phyloP scores from a whole-genome alignment of 1,140 invertebrate species.

The Laupala kohalensis region DNA sequence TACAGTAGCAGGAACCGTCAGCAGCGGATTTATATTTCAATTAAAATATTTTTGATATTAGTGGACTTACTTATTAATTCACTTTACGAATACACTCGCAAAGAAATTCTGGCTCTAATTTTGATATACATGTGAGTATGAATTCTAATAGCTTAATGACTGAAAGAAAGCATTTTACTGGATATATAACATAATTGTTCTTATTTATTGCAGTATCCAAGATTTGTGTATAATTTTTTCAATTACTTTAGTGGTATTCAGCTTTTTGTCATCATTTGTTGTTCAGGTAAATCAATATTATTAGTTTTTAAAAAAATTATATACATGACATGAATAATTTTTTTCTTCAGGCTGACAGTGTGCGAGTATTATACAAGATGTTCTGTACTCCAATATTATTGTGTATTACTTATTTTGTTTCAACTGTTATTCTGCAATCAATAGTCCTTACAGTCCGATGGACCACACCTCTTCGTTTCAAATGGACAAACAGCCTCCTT shows the following conservation, averaged over 20 bases:
- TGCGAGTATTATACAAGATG: conserved; percentile 47
- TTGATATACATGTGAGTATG: not conserved
- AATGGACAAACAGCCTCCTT: conserved; percentile 41
- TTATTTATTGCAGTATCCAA: conserved; percentile 40
- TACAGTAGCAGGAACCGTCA: not conserved
- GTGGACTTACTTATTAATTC: not conserved
- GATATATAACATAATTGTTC: not conserved
- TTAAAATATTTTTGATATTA: not conserved
- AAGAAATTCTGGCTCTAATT: not conserved
- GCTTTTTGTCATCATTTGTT: conserved; percentile 56
- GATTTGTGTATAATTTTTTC: conserved; percentile 51
- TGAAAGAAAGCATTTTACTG: not conserved
- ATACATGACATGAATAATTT: conserved; percentile 12
- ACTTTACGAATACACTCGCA: not conserved
- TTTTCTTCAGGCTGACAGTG: conserved; percentile 42
- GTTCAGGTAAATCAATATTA: conserved; percentile 41
- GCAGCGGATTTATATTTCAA: not conserved
- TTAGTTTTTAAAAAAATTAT: not conserved
- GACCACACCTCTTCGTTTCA: conserved; percentile 31
- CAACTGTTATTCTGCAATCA: conserved; percentile 40
- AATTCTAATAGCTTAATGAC: too few relatives aligned
- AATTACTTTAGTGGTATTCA: conserved; percentile 45
- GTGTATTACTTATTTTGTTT: conserved; percentile 38
- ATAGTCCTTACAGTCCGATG: conserved; percentile 42
- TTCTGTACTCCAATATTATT: conserved; percentile 42